A percentile compares a stretch with the other conserved stretches of the same genome.
Conservation (phyloP, 1,140 invertebrate species). For the Aleiodes sp. region DNA sequence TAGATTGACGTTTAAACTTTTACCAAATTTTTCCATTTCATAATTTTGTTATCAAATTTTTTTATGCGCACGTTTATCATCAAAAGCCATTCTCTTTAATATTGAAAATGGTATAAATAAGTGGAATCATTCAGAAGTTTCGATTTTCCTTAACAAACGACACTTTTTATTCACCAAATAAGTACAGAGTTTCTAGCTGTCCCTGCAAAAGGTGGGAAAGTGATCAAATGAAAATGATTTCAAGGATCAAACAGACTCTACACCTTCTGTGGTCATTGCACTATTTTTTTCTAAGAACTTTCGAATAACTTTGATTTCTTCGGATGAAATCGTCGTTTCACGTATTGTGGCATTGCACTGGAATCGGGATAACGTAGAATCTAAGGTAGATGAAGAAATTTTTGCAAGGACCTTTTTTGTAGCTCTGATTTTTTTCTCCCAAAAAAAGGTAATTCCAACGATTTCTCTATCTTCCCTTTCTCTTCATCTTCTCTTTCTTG, state of each 20-base stretch:
- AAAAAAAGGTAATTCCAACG: too few species aligned
- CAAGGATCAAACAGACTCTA: background rate
- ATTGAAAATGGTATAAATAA: too few species aligned
- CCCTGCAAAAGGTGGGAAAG: slow-evolving; percentile 13
- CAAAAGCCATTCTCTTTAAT: background rate
- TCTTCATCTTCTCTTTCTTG: too few species aligned
- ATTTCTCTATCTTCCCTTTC: too few species aligned
- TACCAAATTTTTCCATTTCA: slow-evolving; percentile 1
- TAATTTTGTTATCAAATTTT: background rate
- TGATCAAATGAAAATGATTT: background rate
- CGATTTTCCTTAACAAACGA: background rate
- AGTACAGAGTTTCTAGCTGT: background rate
- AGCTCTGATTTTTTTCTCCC: too few species aligned
- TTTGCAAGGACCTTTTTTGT: too few species aligned
- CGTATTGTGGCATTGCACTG: too few species aligned
- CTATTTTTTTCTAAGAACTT: background rate
- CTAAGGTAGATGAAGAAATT: too few species aligned
- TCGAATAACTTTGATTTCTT: background rate
- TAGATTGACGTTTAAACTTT: background rate
- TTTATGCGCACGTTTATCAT: too few species aligned
- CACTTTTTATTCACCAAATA: slow-evolving; percentile 1
- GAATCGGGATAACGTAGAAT: too few species aligned
- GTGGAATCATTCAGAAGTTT: background rate
- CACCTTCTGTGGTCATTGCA: background rate
- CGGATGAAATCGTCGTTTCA: background rate